Evolutionary conservation across 1,140 invertebrate species (phyloP).

Genomic region (Caerostris darwini): DNA sequence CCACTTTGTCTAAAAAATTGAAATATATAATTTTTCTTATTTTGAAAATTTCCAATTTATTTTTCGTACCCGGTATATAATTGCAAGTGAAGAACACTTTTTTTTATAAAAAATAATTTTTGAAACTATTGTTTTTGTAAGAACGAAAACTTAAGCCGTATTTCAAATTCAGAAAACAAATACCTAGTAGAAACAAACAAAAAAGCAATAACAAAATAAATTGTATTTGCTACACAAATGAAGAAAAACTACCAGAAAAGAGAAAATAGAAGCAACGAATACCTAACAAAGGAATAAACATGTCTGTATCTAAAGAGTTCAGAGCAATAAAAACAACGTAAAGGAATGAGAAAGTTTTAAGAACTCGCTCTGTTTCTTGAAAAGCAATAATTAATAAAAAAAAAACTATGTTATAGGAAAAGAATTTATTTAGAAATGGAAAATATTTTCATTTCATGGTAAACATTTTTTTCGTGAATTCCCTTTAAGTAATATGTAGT

Average conservation of each 20-base stretch:
- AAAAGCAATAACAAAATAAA: no score
- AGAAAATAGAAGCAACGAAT: not conserved
- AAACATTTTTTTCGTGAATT: not conserved
- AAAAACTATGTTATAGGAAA: not conserved
- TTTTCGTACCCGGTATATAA: no score
- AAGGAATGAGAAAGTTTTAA: not conserved
- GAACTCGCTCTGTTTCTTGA: not conserved
- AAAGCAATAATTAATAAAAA: not conserved
- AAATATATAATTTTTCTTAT: no score
- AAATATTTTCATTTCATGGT: not conserved
- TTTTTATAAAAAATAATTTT: no score
- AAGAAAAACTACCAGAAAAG: not conserved
- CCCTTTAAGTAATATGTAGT: not conserved
- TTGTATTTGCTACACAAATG: no score
- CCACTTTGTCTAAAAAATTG: no score
- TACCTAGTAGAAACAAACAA: no score
- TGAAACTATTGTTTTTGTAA: no score
- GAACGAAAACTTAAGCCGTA: no score
- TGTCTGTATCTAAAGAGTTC: not conserved
- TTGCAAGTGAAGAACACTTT: no score
- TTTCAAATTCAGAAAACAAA: no score
- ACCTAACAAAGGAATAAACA: not conserved
- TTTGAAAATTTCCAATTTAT: no score
- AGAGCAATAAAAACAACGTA: not conserved
- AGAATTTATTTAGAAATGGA: not conserved